Base-by-base conservation (phyloP, 2,888 invertebrate species). In the Eupithecia subumbrata region DNA sequence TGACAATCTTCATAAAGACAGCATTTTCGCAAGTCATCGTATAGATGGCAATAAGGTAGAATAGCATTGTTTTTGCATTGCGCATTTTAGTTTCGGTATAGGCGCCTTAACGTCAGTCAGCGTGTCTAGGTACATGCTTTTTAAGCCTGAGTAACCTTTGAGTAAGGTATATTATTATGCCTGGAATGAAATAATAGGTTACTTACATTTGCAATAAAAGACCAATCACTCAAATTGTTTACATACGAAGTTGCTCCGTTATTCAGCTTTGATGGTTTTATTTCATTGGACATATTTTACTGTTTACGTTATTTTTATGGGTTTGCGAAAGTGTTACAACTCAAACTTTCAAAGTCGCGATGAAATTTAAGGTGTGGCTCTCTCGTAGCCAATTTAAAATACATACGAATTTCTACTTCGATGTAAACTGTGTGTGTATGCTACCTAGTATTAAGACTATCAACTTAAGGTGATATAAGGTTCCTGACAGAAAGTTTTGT, bases 341-440 rank as follows among this genome's bases (percentile, higher is more conserved):
- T 64, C 64, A 69, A 69, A 72, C 74, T 76, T 74, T 74, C 52
- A 74, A 74, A 74, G 52, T 73, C 40, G 69, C 71, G 22, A 69
- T 73, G 25, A 25, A 43, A 69, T 67, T 56, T 45, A 60, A 71
- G 70, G 76, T 70, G 73, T 63, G 73, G 63, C 37, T 40, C 60
- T 43, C 40, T 69, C 34, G 30, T 18, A 64, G 64, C 64, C 64
- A 64, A 34, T 64, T 34, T 34, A 64, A 64, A 64, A 34, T 56
- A 56, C 34, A 34, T 64, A 64, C 64, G 64, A 64, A 64, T 64
- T 64, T 64, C 34, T 34, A 64, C 34, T 34, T 30, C 16, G 18
- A 34, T 34, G 11, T 64, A 5, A 60, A 60, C 56, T 12, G 56
- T 52, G 9, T 52, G 2, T n/a, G 16, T 18, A 30, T 30, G 30